phyloP scores from a whole-genome alignment of 2,797 vertebrate species.

The Lithobates pipiens region DNA sequence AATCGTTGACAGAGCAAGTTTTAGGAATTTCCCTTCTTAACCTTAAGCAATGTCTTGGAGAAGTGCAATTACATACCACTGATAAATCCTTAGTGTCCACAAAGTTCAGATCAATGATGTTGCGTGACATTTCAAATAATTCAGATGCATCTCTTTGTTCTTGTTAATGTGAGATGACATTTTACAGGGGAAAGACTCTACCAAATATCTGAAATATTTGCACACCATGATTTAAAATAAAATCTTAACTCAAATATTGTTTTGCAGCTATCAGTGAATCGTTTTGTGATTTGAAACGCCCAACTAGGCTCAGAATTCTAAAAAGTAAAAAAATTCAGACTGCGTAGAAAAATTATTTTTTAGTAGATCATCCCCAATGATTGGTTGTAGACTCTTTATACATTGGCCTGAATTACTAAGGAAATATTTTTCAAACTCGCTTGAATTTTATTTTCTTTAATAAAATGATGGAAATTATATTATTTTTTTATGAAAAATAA shows the following conservation, averaged over 20 bases:
- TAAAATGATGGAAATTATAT: no score
- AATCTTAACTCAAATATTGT: constrained; percentile 2
- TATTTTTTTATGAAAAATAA: no score
- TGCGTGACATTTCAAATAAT: constrained; percentile 59
- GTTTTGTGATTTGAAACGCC: background rate
- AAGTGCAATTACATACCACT: constrained; percentile 21
- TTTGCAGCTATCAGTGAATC: background rate
- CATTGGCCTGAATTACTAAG: no score
- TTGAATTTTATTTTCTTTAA: no score
- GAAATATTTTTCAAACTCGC: no score
- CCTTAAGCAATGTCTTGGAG: constrained; percentile 5
- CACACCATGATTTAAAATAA: constrained; percentile 29
- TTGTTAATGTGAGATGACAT: constrained; percentile 59
- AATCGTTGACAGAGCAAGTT: background rate
- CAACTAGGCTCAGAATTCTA: background rate
- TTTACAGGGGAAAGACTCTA: constrained; percentile 53
- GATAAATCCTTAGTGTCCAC: constrained; percentile 34
- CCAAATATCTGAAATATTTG: constrained; percentile 58
- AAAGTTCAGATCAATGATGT: constrained; percentile 54
- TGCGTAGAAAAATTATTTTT: no score
- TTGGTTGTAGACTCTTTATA: no score
- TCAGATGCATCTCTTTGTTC: constrained; percentile 51
- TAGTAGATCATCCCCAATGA: no score
- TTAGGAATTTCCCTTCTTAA: background rate
- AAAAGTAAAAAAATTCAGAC: no score